Conservation (phyloP, 2,797 vertebrate genomes). For the Aldrovandia affinis region DNA sequence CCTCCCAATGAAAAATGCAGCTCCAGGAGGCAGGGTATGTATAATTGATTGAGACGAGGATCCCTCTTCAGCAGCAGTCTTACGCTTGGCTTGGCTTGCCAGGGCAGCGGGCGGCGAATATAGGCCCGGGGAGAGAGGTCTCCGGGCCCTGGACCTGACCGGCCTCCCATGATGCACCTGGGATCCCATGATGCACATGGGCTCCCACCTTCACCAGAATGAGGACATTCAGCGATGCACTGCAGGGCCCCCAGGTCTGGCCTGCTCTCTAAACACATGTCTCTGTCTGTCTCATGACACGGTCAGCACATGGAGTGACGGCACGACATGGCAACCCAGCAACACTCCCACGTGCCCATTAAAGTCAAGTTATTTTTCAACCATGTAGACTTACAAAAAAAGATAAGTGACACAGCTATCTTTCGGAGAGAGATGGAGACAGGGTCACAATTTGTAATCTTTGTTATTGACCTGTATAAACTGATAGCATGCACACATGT, state of each 20-base stretch:
- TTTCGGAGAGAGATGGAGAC: slow-evolving; percentile 22
- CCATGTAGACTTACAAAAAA: not conserved
- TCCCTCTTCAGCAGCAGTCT: slow-evolving; percentile 60
- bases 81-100: slow-evolving; percentile 47
- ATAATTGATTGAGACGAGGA: slow-evolving; percentile 84
- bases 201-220: not conserved
- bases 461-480: slow-evolving; percentile 66
- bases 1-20: slow-evolving; percentile 77
- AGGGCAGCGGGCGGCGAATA: not conserved
- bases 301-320: not conserved
- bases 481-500: slow-evolving; percentile 63
- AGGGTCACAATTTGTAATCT: slow-evolving; percentile 55
- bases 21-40: slow-evolving; percentile 73
- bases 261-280: not conserved
- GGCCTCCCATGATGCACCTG: not conserved
- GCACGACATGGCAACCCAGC: not conserved
- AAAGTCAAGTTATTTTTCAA: not conserved
- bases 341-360: not conserved
- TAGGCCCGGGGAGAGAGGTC: not conserved
- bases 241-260: not conserved
- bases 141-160: not conserved
- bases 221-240: not conserved
- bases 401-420: not conserved
- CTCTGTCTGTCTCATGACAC: not conserved
- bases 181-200: not conserved